A percentile compares a stretch with the other conserved stretches of the same genome.
phyloP scores from a whole-genome alignment of 2,113 vertebrate species.

The Sphyrna mokarran region DNA sequence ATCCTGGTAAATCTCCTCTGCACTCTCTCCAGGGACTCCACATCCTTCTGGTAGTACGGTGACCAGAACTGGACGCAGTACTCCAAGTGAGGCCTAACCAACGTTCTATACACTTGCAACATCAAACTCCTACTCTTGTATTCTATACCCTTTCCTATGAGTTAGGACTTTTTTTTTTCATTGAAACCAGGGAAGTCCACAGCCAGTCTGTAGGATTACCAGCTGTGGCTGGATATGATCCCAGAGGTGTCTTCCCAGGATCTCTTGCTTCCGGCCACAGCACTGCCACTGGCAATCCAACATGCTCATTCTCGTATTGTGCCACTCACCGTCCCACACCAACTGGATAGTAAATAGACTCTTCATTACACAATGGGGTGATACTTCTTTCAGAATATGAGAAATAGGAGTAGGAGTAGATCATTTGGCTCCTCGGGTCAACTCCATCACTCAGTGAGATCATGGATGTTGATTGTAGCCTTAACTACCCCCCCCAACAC shows the following conservation, averaged over 20 bases:
- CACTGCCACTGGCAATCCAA: background rate
- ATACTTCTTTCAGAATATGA: background rate
- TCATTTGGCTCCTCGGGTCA: background rate
- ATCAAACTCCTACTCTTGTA: too few species aligned
- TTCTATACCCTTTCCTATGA: too few species aligned
- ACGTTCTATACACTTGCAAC: too few species aligned
- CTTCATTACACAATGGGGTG: background rate
- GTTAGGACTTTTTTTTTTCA: background rate
- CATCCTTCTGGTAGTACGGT: too few species aligned
- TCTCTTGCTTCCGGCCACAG: background rate
- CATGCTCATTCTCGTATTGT: background rate
- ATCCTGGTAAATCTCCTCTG: too few species aligned
- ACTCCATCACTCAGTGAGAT: background rate
- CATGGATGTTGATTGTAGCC: background rate
- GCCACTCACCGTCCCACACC: background rate
- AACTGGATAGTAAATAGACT: background rate
- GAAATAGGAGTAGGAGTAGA: background rate
- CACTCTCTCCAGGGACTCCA: too few species aligned
- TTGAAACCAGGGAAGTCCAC: too few species aligned
- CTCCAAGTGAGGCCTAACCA: too few species aligned
- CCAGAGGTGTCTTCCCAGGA: background rate
- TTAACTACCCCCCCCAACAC: too few species aligned
- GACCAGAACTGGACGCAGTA: too few species aligned
- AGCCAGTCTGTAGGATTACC: background rate
- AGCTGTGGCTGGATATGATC: background rate